Evolutionary conservation across 2,888 invertebrate species (phyloP).

Genomic region (Drosophila testacea): DNA sequence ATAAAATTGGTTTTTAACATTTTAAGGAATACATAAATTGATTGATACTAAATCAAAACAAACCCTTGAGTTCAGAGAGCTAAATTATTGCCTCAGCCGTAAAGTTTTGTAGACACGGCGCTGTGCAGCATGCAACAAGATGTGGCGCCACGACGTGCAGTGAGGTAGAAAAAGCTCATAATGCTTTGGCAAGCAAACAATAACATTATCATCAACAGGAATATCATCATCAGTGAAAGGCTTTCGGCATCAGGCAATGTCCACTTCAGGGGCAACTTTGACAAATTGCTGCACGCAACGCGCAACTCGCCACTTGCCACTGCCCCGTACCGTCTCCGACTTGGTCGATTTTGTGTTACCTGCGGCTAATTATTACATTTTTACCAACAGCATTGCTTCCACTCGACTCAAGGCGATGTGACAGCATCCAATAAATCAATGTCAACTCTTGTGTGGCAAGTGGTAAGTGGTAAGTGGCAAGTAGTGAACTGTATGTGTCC

Average conservation of each 20-base stretch:
- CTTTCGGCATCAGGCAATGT: conserved; percentile 13
- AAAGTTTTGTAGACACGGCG: too few relatives aligned
- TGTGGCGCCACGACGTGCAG: not conserved
- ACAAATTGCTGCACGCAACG: conserved; percentile 57
- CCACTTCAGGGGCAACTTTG: conserved; percentile 50
- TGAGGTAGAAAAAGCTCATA: not conserved
- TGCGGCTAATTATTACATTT: conserved; percentile 69
- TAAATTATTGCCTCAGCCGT: too few relatives aligned
- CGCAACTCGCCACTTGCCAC: conserved; percentile 4
- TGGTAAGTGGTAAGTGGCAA: not conserved
- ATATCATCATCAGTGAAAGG: conserved; percentile 15
- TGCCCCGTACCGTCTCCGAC: conserved; percentile 13
- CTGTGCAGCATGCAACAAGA: conserved; percentile 10
- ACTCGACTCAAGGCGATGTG: conserved; percentile 30
- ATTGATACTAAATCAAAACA: too few relatives aligned
- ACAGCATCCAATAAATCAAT: conserved; percentile 70
- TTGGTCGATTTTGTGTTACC: conserved; percentile 28
- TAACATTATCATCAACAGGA: conserved; percentile 22
- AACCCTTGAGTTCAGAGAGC: too few relatives aligned
- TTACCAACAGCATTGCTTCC: conserved; percentile 26
- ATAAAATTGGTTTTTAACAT: too few relatives aligned
- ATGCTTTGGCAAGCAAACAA: conserved; percentile 20
- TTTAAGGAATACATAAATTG: too few relatives aligned
- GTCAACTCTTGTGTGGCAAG: conserved; percentile 39
- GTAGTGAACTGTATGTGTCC: conserved; percentile 10